Conservation (phyloP, 2,797 vertebrate genomes). For the Danio jaintianensis region DNA sequence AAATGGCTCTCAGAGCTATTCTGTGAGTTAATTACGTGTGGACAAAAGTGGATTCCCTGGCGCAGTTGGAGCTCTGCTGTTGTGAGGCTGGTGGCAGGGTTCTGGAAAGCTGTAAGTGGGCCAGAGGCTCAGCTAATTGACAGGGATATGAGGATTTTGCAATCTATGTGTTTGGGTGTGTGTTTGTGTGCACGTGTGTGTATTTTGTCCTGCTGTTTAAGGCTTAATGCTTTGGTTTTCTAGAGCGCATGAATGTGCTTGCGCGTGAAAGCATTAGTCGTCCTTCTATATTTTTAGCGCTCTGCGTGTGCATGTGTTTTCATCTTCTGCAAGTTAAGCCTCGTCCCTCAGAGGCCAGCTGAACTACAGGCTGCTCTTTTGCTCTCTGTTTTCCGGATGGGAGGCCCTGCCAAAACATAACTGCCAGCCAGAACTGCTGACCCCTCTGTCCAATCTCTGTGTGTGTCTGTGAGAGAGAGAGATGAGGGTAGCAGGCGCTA, state of each 20-base stretch:
- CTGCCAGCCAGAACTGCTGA: constrained; percentile 45
- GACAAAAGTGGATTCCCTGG: constrained; percentile 65
- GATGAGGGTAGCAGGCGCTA: constrained; percentile 20
- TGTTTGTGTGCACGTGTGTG: constrained; percentile 8
- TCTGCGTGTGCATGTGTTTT: constrained; percentile 35
- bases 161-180: constrained; percentile 40
- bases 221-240: constrained; percentile 38
- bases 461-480: constrained; percentile 46
- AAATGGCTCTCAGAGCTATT: constrained; percentile 65
- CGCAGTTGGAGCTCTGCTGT: constrained; percentile 57
- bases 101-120: constrained; percentile 55
- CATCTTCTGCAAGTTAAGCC: constrained; percentile 32
- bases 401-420: constrained; percentile 44
- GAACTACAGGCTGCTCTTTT: constrained; percentile 45
- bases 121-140: constrained; percentile 54
- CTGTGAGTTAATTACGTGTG: constrained; percentile 69
- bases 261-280: constrained; percentile 16
- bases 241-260: background rate
- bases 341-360: constrained; percentile 19
- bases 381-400: constrained; percentile 42
- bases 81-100: constrained; percentile 53
- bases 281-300: constrained; percentile 31
- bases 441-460: constrained; percentile 49
- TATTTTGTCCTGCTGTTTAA: constrained; percentile 44
- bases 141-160: constrained; percentile 48